Evolutionary conservation across 2,797 vertebrate species (phyloP).

Genomic region (Etheostoma nigrum): DNA sequence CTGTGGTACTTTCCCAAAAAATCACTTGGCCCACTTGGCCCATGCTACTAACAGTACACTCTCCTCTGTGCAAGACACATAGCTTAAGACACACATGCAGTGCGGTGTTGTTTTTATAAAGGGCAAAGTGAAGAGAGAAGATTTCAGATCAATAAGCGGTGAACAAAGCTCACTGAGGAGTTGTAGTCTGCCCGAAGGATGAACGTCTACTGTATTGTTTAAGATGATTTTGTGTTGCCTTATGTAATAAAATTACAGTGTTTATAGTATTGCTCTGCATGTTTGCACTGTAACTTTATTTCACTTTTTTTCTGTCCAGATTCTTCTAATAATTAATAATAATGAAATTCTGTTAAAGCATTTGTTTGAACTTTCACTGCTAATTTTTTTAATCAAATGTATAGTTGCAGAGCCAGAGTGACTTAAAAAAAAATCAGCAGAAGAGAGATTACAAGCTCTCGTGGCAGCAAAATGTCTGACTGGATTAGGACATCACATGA

Average conservation of each 20-base stretch:
- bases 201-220: background rate
- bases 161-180: slow-evolving; percentile 16
- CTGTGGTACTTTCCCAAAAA: slow-evolving; percentile 27
- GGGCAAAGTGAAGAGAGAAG: slow-evolving; percentile 31
- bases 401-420: slow-evolving; percentile 36
- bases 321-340: background rate
- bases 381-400: slow-evolving; percentile 13
- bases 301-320: background rate
- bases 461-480: slow-evolving; percentile 65
- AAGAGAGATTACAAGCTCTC: slow-evolving; percentile 53
- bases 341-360: background rate
- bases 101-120: slow-evolving; percentile 47
- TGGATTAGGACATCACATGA: slow-evolving; percentile 75
- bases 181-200: background rate
- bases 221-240: background rate
- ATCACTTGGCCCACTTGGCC: slow-evolving; percentile 2
- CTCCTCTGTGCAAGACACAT: slow-evolving; percentile 11
- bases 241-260: background rate
- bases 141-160: slow-evolving; percentile 32
- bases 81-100: slow-evolving; percentile 7
- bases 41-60: background rate
- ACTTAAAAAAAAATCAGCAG: slow-evolving; percentile 37
- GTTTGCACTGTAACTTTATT: background rate
- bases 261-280: background rate
- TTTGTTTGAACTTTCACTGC: background rate